phyloP scores from a whole-genome alignment of 2,888 invertebrate genomes.

The Cremastinae sp. region DNA sequence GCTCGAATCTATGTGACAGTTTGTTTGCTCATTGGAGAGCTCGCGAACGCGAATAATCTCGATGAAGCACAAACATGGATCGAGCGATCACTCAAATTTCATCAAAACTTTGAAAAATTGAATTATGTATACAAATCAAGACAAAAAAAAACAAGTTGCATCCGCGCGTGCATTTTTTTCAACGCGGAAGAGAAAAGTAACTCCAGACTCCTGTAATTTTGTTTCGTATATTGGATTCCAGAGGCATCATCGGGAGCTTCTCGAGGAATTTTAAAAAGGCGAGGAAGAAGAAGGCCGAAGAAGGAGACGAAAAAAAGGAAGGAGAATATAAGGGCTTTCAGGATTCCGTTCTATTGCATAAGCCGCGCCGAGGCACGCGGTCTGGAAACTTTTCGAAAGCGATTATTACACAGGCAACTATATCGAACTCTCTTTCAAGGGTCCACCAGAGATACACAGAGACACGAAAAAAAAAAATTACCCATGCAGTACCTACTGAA shows the following conservation, averaged over 20 bases:
- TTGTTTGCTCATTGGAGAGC: conserved; percentile 11
- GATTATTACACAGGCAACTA: conserved; percentile 74
- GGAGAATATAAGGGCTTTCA: conserved; percentile 8
- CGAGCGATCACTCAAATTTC: background rate
- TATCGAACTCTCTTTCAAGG: conserved; percentile 63
- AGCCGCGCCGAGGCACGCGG: conserved; percentile 60
- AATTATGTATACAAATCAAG: too few relatives aligned
- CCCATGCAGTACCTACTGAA: too few relatives aligned
- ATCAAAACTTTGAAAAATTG: too few relatives aligned
- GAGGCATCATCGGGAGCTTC: background rate
- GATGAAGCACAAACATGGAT: conserved; percentile 31
- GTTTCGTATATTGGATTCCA: conserved; percentile 2
- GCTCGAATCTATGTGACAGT: conserved; percentile 50
- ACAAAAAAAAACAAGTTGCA: too few relatives aligned
- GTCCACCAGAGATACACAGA: too few relatives aligned
- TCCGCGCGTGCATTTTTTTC: background rate
- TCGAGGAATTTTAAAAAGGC: conserved; percentile 31
- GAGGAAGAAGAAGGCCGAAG: conserved; percentile 66
- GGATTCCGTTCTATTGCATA: conserved; percentile 74
- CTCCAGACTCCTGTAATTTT: conserved; percentile 36
- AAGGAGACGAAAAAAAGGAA: conserved; percentile 64
- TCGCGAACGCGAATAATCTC: conserved; percentile 19
- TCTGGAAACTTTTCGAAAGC: conserved; percentile 67
- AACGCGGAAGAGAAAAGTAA: conserved; percentile 43
- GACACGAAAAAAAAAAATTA: too few relatives aligned